Evolutionary conservation across 37 sponge, comb jelly and placozoan genomes (phyloP).

Genomic region (Hormiphora californensis): DNA sequence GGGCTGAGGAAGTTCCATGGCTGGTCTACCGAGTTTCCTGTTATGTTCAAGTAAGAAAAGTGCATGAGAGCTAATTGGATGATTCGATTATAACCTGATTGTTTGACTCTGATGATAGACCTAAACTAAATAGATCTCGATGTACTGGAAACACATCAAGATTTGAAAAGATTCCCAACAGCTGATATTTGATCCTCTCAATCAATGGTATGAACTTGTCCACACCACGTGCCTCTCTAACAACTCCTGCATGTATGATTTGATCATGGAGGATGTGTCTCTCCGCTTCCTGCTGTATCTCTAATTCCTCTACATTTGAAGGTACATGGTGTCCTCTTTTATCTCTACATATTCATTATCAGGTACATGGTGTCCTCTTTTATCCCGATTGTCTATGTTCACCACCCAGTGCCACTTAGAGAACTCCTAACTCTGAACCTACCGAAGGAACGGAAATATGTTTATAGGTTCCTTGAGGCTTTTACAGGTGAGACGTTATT

Average conservation of each 20-base stretch:
- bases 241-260: no score
- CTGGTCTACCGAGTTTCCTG: background rate
- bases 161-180: no score
- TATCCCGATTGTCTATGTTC: background rate
- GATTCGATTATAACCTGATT: background rate
- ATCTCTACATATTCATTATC: background rate
- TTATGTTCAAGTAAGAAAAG: background rate
- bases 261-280: no score
- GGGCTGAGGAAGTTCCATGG: background rate
- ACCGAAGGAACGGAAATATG: slow-evolving; percentile 1
- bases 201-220: no score
- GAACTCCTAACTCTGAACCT: background rate
- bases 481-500: background rate
- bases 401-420: background rate
- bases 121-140: no score
- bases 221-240: no score
- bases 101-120: no score
- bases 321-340: background rate
- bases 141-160: no score
- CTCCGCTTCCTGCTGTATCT: no score
- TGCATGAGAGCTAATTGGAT: background rate
- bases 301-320: no score
- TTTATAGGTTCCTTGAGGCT: background rate
- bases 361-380: slow-evolving; percentile 29
- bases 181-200: no score